Conservation (phyloP, 2,797 vertebrate species). For the Galago senegalensis region DNA sequence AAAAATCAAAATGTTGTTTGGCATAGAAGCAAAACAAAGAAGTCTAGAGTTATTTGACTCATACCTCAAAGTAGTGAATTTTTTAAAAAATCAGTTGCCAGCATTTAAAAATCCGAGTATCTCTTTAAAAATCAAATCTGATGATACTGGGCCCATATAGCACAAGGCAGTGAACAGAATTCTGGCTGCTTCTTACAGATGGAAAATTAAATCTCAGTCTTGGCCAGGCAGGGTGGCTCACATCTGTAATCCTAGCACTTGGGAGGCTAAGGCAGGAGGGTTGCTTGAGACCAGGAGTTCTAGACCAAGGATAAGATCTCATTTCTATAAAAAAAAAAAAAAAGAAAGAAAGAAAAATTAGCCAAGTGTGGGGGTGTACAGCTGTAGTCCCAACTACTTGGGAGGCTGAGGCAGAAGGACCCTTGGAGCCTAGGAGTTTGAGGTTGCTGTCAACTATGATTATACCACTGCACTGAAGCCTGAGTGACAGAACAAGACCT, state of each 20-base stretch:
- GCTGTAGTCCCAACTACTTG: background rate
- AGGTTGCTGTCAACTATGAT: background rate
- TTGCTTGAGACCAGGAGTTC: background rate
- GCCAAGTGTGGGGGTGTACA: background rate
- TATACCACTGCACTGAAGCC: background rate
- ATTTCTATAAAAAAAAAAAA: background rate
- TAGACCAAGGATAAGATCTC: background rate
- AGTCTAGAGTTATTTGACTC: background rate
- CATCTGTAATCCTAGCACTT: background rate
- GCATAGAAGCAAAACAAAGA: background rate
- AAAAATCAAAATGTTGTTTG: conserved; percentile 6
- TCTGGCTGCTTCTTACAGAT: background rate
- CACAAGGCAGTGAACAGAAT: background rate
- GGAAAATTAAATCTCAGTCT: background rate
- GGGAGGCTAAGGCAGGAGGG: background rate
- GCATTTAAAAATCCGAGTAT: background rate
- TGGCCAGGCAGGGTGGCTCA: background rate
- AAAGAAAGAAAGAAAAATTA: background rate
- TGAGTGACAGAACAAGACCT: background rate
- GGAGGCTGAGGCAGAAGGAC: background rate
- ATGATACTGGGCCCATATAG: background rate
- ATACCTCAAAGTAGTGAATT: background rate
- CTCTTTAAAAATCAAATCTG: conserved; percentile 5
- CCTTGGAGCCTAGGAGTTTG: background rate
- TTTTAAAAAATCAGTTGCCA: background rate